phyloP scores from a whole-genome alignment of 2,888 invertebrate species.

The Andrena haemorrhoa region DNA sequence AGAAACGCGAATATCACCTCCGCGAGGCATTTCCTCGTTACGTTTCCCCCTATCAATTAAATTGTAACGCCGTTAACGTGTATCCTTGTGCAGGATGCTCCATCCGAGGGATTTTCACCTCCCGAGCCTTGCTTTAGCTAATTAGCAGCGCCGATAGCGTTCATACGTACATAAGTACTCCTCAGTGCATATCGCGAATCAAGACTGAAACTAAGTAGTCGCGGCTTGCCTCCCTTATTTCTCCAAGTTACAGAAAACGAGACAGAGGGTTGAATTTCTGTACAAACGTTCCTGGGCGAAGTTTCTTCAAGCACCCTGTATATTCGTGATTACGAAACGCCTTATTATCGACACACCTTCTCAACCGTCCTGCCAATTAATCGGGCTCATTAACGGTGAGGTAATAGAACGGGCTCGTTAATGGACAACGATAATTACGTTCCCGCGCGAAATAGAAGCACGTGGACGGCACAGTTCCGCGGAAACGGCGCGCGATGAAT shows the following conservation, averaged over 20 bases:
- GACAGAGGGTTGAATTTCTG: neutral
- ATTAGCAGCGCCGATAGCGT: too few species aligned
- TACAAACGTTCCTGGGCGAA: neutral
- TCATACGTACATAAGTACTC: too few species aligned
- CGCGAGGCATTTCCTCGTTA: neutral
- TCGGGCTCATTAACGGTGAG: constrained; percentile 31
- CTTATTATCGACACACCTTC: constrained; percentile 2
- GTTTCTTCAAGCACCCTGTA: neutral
- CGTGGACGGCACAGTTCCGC: constrained; percentile 1
- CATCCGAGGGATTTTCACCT: too few species aligned
- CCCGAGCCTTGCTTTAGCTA: too few species aligned
- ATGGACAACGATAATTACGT: constrained; percentile 28
- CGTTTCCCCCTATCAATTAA: neutral
- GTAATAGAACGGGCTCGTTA: constrained; percentile 23
- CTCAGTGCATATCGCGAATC: too few species aligned
- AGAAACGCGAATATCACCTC: neutral
- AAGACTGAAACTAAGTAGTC: too few species aligned
- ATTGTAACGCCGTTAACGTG: neutral
- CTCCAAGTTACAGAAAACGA: neutral
- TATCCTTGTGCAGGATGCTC: too few species aligned
- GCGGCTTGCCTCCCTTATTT: neutral
- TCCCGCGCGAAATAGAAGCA: constrained; percentile 13
- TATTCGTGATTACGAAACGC: constrained; percentile 9
- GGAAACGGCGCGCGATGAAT: neutral
- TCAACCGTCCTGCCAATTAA: constrained; percentile 26